These are phyloP conservation scores for Homarus americanus DNA, from an alignment of 1,140 invertebrate genomes.

Conservation along the genomic window DNA sequence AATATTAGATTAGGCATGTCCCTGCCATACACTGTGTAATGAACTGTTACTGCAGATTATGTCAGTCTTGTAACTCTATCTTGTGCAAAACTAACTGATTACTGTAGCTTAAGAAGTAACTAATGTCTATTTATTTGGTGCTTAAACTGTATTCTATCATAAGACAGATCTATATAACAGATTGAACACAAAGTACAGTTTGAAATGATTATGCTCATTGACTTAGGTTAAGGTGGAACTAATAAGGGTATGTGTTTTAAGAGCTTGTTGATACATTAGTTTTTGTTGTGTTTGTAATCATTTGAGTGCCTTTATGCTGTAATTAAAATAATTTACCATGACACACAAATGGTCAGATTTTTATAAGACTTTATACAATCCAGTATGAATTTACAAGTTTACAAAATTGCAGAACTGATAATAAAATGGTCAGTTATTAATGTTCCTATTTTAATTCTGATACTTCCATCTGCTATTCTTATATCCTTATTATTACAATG, in stretches of 20 bases:
- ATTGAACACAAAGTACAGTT: conserved; percentile 28
- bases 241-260: conserved; percentile 59
- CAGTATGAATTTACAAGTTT: conserved; percentile 25
- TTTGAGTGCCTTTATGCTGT: conserved; percentile 69
- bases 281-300: conserved; percentile 69
- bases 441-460: conserved; percentile 53
- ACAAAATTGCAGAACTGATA: conserved; percentile 9
- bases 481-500: conserved; percentile 35
- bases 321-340: conserved; percentile 55
- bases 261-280: conserved; percentile 49
- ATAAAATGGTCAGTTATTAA: conserved; percentile 38
- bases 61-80: conserved; percentile 6
- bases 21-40: conserved; percentile 13
- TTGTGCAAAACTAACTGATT: conserved; percentile 47
- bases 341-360: conserved; percentile 20
- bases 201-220: conserved; percentile 45
- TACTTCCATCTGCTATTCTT: conserved; percentile 18
- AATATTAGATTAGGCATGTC: conserved; percentile 34
- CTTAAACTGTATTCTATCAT: conserved; percentile 39
- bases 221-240: conserved; percentile 57
- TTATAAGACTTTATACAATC: conserved; percentile 34
- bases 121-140: conserved; percentile 65
- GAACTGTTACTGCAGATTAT: background rate
- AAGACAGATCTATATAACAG: conserved; percentile 26
- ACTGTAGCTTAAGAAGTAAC: conserved; percentile 46